Evolutionary conservation across 2,797 vertebrate genomes (phyloP).

Genomic region (Podarcis siculus): DNA sequence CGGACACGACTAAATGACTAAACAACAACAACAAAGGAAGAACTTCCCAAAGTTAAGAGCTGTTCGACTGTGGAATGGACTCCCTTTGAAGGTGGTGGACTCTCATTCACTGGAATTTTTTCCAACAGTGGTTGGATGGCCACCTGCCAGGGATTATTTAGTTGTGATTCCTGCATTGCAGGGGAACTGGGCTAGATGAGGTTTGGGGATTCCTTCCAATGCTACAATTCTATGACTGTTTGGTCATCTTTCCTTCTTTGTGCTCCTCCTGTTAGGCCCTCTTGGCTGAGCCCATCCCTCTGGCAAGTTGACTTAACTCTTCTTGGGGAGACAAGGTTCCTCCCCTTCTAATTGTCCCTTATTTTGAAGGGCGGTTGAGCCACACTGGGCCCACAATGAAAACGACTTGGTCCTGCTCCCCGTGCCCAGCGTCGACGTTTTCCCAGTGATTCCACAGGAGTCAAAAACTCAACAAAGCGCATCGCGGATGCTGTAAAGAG

Average conservation of each 20-base stretch:
- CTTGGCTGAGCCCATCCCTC: slow-evolving; percentile 53
- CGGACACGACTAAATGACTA: too few species aligned
- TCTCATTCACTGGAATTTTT: too few species aligned
- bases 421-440: slow-evolving; percentile 73
- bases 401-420: slow-evolving; percentile 73
- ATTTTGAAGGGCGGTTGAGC: slow-evolving; percentile 28
- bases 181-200: too few species aligned
- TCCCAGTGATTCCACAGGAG: slow-evolving; percentile 76
- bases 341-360: background rate
- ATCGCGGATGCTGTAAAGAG: slow-evolving; percentile 76
- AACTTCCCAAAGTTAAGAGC: too few species aligned
- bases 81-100: too few species aligned
- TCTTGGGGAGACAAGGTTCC: slow-evolving; percentile 34
- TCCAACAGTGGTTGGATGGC: too few species aligned
- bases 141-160: too few species aligned
- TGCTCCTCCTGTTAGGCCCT: slow-evolving; percentile 57
- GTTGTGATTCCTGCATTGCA: too few species aligned
- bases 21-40: too few species aligned
- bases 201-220: too few species aligned
- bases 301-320: slow-evolving; percentile 55
- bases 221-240: too few species aligned
- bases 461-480: slow-evolving; percentile 83
- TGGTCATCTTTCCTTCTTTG: background rate
- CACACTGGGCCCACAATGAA: slow-evolving; percentile 65
- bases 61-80: too few species aligned